Percentiles rank a stretch among this genome's conserved stretches.
Conservation (phyloP, 2,113 vertebrate genomes). For the Lampris incognitus region DNA sequence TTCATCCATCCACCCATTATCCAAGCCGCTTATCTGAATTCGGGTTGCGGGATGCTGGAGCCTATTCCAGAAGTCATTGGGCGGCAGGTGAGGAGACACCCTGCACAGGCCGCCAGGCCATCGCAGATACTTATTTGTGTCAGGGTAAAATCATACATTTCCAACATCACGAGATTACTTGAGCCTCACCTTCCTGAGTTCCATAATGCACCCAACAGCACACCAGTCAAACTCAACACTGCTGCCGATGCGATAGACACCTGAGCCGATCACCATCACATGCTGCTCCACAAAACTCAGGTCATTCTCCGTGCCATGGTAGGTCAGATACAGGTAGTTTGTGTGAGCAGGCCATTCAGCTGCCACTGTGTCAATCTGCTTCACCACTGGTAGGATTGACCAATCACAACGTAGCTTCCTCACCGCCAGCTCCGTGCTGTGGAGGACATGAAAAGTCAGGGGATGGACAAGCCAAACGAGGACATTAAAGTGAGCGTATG, state of each 20-base stretch:
- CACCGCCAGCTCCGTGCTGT: conserved; percentile 93
- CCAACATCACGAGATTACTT: background rate
- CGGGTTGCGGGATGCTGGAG: too few relatives aligned
- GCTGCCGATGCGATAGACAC: conserved; percentile 98
- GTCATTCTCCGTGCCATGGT: conserved; percentile 88
- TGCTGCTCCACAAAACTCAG: conserved; percentile 88
- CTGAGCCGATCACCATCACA: conserved; percentile 95
- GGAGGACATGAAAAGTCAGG: background rate
- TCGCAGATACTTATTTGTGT: too few relatives aligned
- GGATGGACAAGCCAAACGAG: background rate
- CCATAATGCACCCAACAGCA: conserved; percentile 94
- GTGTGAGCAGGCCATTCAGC: conserved; percentile 96
- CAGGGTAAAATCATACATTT: background rate
- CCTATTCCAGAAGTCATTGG: too few relatives aligned
- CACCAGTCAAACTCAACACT: conserved; percentile 99
- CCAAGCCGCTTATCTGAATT: too few relatives aligned
- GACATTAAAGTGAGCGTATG: too few relatives aligned
- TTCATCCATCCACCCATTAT: too few relatives aligned
- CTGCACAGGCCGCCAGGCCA: too few relatives aligned
- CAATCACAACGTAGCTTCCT: conserved; percentile 92
- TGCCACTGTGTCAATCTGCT: conserved; percentile 97
- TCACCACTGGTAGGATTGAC: conserved; percentile 92
- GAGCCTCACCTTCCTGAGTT: conserved; percentile 89
- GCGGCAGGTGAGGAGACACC: too few relatives aligned
- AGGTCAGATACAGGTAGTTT: conserved; percentile 97